Base-by-base conservation (phyloP, 2,113 vertebrate species). In the Dromas ardeola region DNA sequence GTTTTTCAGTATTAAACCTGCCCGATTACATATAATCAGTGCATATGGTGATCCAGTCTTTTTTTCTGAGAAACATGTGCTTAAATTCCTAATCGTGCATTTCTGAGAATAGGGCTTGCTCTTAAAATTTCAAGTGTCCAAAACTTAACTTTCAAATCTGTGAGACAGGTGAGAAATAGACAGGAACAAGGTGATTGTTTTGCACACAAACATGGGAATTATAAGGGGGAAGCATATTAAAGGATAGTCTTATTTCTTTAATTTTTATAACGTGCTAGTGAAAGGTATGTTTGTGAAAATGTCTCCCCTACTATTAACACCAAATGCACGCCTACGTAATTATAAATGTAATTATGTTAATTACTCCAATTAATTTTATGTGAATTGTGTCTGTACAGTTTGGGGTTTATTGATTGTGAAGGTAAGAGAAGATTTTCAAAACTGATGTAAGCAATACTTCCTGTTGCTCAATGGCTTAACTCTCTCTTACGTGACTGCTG, bases 401-500 rank as follows among this genome's bases (percentile, higher is more conserved):
- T 95, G 81, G 49, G 73, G 87, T 90, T 90, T 95, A 95, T 90
- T 95, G 93, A 94, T 84, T 95, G 70, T 79, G 69, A 94, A 89
- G 58, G 73, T 83, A 93, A 96, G 56, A 93, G 86, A 96, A 95
- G 56, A 53, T 32, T 38, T 88, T 88, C 29, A 59, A 26, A 85
- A 73, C 0, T 74, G 79, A 96, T 56, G 70, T 58, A 91, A 97
- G 90, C 91, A 88, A 94, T 67, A 88, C 16, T 40, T 95, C 70
- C 55, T 85, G 92, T 59, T 84, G 58, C 82, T 96, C 76, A 91
- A 40, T 95, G 97, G 95, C 95, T 97, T 97, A 97, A 86, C 30
- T 76, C 87, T 81, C 66, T 88, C 94, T 91, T 86, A 85, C 27
- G 53, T 85, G 84, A n/a, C 84, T 63, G 18, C 65, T 88, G 86